Evolutionary conservation across 2,113 vertebrate genomes (phyloP).

Genomic region (Ophthalmolycus amberensis): DNA sequence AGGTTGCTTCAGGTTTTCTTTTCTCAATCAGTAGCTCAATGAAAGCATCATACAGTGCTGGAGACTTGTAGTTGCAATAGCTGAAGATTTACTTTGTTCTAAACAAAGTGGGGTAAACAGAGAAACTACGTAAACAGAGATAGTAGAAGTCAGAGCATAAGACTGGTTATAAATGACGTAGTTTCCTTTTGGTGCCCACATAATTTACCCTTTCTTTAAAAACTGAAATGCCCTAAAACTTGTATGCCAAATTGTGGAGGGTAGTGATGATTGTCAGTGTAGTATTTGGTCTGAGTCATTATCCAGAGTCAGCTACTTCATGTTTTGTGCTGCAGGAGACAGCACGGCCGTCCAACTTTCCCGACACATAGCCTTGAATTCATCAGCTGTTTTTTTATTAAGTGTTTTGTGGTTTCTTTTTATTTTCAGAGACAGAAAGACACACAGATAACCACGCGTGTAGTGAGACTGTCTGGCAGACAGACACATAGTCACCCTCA

Average conservation of each 20-base stretch:
- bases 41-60: neutral
- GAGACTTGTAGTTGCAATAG: neutral
- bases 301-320: neutral
- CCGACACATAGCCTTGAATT: neutral
- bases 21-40: neutral
- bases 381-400: neutral
- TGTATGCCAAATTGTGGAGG: too few relatives aligned
- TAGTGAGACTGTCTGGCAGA: neutral
- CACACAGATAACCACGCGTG: neutral
- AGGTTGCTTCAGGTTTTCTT: neutral
- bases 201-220: neutral
- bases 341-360: neutral
- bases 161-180: neutral
- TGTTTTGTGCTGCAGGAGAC: neutral
- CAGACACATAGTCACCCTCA: slow-evolving; percentile 14
- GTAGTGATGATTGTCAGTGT: neutral
- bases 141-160: neutral
- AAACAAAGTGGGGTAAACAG: neutral
- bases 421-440: neutral
- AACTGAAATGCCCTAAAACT: neutral
- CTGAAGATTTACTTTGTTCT: too few relatives aligned
- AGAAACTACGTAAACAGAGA: neutral
- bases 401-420: neutral
- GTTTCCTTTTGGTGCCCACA: neutral
- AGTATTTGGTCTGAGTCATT: neutral